Evolutionary conservation across 2,113 vertebrate species (phyloP).

Genomic region (Rousettus leschenaultii): DNA sequence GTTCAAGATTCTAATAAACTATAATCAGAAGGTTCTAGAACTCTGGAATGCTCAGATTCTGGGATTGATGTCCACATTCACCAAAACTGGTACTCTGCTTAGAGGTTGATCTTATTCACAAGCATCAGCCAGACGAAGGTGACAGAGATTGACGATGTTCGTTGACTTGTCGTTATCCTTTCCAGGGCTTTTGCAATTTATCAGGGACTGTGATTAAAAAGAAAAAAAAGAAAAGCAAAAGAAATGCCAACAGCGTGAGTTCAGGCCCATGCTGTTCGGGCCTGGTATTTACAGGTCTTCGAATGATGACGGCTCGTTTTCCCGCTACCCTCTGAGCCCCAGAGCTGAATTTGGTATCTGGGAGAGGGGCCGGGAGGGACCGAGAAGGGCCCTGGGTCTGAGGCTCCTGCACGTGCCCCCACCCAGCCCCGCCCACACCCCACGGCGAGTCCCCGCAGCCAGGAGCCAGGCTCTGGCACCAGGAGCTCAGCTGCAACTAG

Average conservation of each 20-base stretch:
- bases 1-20: background rate
- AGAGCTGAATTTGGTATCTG: background rate
- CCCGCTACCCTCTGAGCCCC: background rate
- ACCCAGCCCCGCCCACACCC: fast-evolving
- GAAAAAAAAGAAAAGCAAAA: background rate
- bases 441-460: background rate
- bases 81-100: fast-evolving
- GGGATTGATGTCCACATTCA: background rate
- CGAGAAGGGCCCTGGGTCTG: too few relatives aligned
- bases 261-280: background rate
- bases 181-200: background rate
- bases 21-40: background rate
- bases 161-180: fast-evolving
- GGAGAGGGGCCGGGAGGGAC: background rate
- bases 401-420: background rate
- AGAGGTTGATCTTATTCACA: background rate
- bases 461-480: background rate
- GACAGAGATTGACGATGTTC: fast-evolving
- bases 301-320: background rate
- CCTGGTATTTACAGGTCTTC: background rate
- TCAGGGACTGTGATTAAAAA: background rate
- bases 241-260: background rate
- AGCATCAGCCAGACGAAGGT: background rate
- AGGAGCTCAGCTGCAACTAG: fast-evolving
- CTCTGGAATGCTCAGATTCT: background rate